Base-by-base conservation (phyloP, 2,113 vertebrate genomes). In the Chlorocebus sabaeus region DNA sequence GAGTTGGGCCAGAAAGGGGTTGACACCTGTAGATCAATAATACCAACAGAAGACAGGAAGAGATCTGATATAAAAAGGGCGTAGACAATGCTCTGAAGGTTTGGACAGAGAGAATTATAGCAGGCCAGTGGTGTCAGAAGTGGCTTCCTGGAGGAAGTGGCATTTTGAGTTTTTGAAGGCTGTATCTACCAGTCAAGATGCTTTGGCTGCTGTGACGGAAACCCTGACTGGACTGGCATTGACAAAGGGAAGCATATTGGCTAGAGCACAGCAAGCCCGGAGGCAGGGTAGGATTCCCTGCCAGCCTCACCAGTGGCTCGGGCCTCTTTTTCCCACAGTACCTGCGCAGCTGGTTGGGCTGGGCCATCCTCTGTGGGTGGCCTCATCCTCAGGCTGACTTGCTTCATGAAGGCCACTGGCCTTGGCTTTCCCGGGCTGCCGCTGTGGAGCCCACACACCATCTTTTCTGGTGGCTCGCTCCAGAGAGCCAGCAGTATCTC, bases 301-400 rank as follows among this genome's bases (percentile, higher is more conserved):
- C 1, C 17, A 25, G 8, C 22, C 0, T 67, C 75, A 1, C 7
- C n/a, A 0, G 20, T 0, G 0, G 0, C 23, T 8, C 1, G 0
- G 6, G 55, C 35, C 13, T 17, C 75, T 64, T 40, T 8, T 22
- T 64, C 72, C 38, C 43, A 0, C 3, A 0, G 25, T 5, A 0
- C 14, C 23, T 7, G 59, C 12, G 22, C 23, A 5, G 27, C 72
- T 0, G 14, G 13, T 27, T 30, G 5, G 18, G 11, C 20, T 0
- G 10, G n/a, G 64, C 40, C 0, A 0, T 35, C n/a, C 17, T 73
- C 68, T 48, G 48, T 2, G 1, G 75, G 76, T 30, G 35, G 72
- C 78, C 43, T 57, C 30, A 0, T 11, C 83, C 48, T 23, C 14
- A 2, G 83, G 17, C 30, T n/a, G 7, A 7, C 5, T 10, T 17